phyloP scores from a whole-genome alignment of 2,797 vertebrate species.

The Australoheros facetus region DNA sequence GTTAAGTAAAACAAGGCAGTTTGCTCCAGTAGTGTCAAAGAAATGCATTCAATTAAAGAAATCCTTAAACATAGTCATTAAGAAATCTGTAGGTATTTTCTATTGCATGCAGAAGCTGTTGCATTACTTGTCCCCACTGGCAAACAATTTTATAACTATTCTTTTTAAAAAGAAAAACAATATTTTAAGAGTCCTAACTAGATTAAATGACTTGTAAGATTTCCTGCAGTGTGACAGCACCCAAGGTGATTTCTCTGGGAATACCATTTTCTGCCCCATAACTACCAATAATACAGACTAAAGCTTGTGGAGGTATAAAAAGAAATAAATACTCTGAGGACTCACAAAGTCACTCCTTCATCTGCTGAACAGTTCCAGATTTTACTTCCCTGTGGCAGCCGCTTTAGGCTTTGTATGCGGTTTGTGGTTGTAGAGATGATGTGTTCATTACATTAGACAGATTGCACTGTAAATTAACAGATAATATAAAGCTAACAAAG shows the following conservation, averaged over 20 bases:
- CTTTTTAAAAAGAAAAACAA: conserved; percentile 54
- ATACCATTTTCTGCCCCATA: conserved; percentile 77
- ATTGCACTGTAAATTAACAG: conserved; percentile 7
- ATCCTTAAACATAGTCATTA: not conserved
- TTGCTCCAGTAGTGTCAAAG: not conserved
- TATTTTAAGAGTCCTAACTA: conserved; percentile 62
- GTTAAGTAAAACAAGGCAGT: conserved; percentile 1
- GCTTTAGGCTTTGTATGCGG: conserved; percentile 40
- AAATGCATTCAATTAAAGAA: not conserved
- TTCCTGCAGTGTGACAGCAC: conserved; percentile 66
- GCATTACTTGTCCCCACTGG: conserved; percentile 16
- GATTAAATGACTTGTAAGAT: conserved; percentile 73
- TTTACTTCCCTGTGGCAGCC: conserved; percentile 57
- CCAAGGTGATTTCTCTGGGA: conserved; percentile 71
- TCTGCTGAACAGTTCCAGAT: conserved; percentile 75
- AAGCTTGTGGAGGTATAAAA: conserved; percentile 68
- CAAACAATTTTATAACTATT: not conserved
- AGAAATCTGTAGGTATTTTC: conserved; percentile 2
- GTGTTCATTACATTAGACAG: conserved; percentile 32
- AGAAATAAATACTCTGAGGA: conserved; percentile 73
- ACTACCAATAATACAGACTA: conserved; percentile 73
- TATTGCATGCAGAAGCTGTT: conserved; percentile 11
- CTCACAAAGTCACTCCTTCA: conserved; percentile 72
- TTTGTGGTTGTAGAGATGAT: conserved; percentile 19
- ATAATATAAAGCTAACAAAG: conserved; percentile 16